These are phyloP conservation scores for Nasonia longicornis DNA, from an alignment of 1,140 invertebrate species.

Conservation along the genomic window DNA sequence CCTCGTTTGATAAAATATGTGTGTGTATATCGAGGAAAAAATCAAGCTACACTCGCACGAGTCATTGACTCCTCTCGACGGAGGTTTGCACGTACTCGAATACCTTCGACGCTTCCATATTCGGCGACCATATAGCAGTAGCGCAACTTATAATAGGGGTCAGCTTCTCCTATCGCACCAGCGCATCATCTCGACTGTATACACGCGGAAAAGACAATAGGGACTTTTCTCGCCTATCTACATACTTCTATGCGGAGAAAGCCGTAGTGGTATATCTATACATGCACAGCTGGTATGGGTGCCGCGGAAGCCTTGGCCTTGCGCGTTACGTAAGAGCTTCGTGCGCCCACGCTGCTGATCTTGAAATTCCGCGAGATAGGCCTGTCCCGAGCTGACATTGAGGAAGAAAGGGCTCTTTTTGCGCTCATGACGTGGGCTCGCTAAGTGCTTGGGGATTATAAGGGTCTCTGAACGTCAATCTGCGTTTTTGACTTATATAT, in stretches of 20 bases:
- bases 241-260: not conserved
- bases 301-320: slow-evolving; percentile 23
- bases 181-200: too few relatives aligned
- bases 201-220: too few relatives aligned
- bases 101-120: too few relatives aligned
- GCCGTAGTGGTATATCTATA: not conserved
- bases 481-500: not conserved
- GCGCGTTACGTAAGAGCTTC: slow-evolving; percentile 13
- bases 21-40: not conserved
- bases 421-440: too few relatives aligned
- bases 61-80: too few relatives aligned
- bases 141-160: too few relatives aligned
- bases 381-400: not conserved
- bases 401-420: not conserved
- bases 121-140: too few relatives aligned
- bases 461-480: too few relatives aligned
- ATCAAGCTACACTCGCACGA: not conserved
- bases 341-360: slow-evolving; percentile 7
- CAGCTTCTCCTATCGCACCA: too few relatives aligned
- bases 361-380: slow-evolving; percentile 27
- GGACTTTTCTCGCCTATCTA: not conserved
- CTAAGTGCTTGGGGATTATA: too few relatives aligned
- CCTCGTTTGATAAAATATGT: too few relatives aligned
- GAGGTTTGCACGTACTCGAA: too few relatives aligned
- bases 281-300: not conserved